These are phyloP conservation scores for Steinernema scapterisci DNA, from an alignment of 2,888 invertebrate genomes.

Conservation along the genomic window DNA sequence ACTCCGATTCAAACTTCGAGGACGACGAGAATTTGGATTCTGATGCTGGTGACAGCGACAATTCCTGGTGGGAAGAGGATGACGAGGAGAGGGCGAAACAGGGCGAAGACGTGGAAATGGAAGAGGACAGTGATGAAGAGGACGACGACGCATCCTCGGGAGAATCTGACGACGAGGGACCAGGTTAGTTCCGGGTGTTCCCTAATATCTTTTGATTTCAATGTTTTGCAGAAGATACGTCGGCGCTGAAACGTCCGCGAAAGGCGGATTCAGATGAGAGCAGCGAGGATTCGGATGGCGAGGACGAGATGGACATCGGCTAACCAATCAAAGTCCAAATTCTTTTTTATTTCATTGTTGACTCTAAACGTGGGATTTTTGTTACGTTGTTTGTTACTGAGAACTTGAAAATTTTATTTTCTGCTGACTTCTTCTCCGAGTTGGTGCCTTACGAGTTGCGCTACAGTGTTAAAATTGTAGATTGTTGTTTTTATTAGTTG, in stretches of 20 bases:
- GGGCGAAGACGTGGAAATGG: constrained; percentile 20
- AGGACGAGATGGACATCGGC: constrained; percentile 26
- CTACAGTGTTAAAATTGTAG: constrained; percentile 4
- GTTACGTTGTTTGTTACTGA: constrained; percentile 21
- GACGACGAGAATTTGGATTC: constrained; percentile 34
- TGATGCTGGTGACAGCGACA: constrained; percentile 31
- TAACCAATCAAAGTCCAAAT: neutral
- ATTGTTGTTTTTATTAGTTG: constrained; percentile 20
- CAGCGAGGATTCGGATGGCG: constrained; percentile 10
- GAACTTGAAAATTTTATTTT: constrained; percentile 14
- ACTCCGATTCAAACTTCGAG: constrained; percentile 33
- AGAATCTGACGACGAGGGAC: neutral
- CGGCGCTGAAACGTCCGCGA: neutral
- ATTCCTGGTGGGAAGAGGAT: constrained; percentile 29
- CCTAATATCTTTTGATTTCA: neutral
- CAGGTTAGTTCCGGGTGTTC: neutral
- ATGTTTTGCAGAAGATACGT: neutral
- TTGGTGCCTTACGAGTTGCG: constrained; percentile 3
- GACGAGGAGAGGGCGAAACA: constrained; percentile 33
- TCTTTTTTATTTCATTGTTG: constrained; percentile 15
- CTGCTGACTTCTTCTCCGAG: neutral
- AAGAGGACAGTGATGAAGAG: neutral
- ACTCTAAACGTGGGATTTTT: constrained; percentile 9
- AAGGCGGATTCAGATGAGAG: constrained; percentile 23
- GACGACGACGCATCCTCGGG: constrained; percentile 9